Base-by-base conservation (phyloP, 35 echinoderm and acorn worm genomes). In the Strongylocentrotus purpuratus region DNA sequence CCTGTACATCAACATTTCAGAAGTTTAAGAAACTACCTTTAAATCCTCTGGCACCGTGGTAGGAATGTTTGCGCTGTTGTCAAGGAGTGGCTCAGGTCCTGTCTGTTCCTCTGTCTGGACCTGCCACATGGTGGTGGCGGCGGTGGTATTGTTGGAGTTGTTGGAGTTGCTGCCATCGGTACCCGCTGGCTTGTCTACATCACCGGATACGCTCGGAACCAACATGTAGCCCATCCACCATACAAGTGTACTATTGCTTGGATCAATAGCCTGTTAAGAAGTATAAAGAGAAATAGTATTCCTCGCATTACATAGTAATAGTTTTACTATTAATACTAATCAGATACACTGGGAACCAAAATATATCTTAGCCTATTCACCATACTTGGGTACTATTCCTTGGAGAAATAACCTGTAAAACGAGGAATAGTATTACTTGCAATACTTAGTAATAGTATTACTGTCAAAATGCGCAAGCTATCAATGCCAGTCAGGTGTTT, bases 51-150 rank as follows among this genome's bases (percentile, higher is more conserved):
- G 91, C 4, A 93, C 91, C 7, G 91, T 48, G 91, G 91, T 93
- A 18, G 91, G 91, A 46, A 93, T 93, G 91, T 93, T 93, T 1
- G 91, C 91, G 48, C 91, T 93, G 91, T 47, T 93, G 91, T 93
- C 91, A 47, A 93, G 9, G 4, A 93, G 91, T 31, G 91, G 91
- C 48, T 93, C 91, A 12, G 91, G 91, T 25, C 91, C 91, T 31
- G 91, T 93, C 91, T 47, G 45, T 46, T 93, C 91, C 91, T 93
- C 91, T 14, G 91, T 93, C 91, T 46, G 45, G 11, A 93, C 91
- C 91, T 93, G 91, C 91, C 91, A 93, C 65, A 78, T 78, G 65
- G 4, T 78, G 28, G 22, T 78, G 25, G 65, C 7, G 28, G 65
- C 20, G 25, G 65, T 78, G 28, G 65, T 78, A 18, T 78, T 93